Base-by-base conservation (phyloP, 2,888 invertebrate species). In the Osmoderma eremita region DNA sequence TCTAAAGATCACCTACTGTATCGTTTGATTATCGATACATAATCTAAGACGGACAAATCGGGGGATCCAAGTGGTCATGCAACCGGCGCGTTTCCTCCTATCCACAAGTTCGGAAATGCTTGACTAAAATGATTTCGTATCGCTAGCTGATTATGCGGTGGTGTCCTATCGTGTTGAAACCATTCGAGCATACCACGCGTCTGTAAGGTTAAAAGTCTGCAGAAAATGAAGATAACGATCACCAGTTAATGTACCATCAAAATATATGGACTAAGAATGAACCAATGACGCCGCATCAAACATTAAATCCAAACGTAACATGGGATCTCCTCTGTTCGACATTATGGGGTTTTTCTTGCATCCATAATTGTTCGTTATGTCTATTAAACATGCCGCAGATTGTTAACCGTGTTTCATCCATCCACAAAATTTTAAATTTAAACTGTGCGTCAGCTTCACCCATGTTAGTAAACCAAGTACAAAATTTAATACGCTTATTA, bases 201-300 rank as follows among this genome's bases (percentile, higher is more conserved):
- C n/a, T n/a, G n/a, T n/a, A n/a, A n/a, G n/a, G n/a, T n/a, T n/a
- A n/a, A n/a, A n/a, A n/a, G n/a, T n/a, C n/a, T n/a, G n/a, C n/a
- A 41, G 41, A 3, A 13, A 49, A n/a, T 20, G 10, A 20, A 20
- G 5, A 49, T 49, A 17, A 49, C 49, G n/a, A 49, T 18, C 49
- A 20, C 20, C 18, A 49, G 49, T 49, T 20, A 49, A 20, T 49
- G 22, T 49, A 49, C 20, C 20, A 20, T 49, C 54, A 56, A 56
- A 56, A 64, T 65, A 38, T 65, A 56, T 6, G 39, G 56, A 65
- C 45, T 42, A 65, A 54, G 18, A 20, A 42, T 42, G 24, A 64
- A 64, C 42, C 18, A 56, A 56, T 54, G 54, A 42, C 38, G 30
- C 2, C n/a, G 41, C 63, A 51, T n/a, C 49, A 49, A 49, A 49